These are phyloP conservation scores for Mesitornis unicolor DNA, from an alignment of 2,113 vertebrate species.

Conservation along the genomic window DNA sequence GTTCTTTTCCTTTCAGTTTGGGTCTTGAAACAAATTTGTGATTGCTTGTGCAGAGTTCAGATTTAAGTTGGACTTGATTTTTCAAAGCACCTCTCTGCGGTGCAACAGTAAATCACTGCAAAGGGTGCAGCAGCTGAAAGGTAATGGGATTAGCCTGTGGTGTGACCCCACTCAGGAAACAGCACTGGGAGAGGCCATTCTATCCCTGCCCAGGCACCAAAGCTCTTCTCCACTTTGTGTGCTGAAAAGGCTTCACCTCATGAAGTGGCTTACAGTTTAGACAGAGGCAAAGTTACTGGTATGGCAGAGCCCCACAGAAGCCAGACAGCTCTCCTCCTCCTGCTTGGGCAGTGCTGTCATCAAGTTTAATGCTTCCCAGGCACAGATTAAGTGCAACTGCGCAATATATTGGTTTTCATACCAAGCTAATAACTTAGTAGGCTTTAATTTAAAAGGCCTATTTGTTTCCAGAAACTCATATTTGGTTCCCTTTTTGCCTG, in stretches of 20 bases:
- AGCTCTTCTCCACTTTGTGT: neutral
- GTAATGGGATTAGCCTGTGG: neutral
- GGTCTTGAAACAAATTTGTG: neutral
- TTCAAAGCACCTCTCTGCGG: neutral
- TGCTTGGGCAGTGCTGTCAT: neutral
- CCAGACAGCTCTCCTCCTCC: neutral
- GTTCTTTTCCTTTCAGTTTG: neutral
- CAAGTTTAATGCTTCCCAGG: neutral
- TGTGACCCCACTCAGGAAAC: neutral
- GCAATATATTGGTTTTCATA: neutral
- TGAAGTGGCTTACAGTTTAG: neutral
- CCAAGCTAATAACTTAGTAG: neutral
- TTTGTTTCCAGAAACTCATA: neutral
- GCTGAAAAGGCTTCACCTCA: neutral
- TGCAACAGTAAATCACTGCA: neutral
- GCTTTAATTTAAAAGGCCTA: neutral
- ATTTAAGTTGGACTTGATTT: neutral
- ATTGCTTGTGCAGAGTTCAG: neutral
- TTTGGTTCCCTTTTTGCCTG: neutral
- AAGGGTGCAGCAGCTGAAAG: neutral
- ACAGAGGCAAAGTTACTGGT: neutral
- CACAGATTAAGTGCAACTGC: neutral
- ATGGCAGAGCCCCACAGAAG: neutral
- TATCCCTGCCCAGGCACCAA: neutral
- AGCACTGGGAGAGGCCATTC: neutral